Evolutionary conservation across 2,113 vertebrate species (phyloP).

Genomic region (Scalopus aquaticus): DNA sequence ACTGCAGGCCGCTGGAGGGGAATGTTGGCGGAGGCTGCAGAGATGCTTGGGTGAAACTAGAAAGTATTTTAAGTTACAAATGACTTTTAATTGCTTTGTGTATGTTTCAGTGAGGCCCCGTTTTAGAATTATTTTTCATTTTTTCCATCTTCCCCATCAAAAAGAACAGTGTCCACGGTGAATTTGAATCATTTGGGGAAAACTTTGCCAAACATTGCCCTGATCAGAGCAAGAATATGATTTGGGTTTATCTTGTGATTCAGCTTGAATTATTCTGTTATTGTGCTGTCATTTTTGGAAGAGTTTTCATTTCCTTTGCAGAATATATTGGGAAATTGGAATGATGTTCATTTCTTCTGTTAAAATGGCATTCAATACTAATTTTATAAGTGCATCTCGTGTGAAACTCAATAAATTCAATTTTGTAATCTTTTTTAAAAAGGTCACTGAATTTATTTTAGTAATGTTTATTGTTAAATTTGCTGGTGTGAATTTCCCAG

Average conservation of each 20-base stretch:
- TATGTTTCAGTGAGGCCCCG: not conserved
- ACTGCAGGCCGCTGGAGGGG: conserved; percentile 65
- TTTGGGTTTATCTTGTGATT: conserved; percentile 69
- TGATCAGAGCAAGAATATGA: conserved; percentile 55
- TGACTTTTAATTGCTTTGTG: conserved; percentile 27
- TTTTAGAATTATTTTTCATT: not conserved
- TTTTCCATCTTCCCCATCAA: conserved; percentile 11
- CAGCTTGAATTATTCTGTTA: conserved; percentile 76
- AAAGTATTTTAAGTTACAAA: conserved; percentile 55
- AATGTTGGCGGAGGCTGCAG: not conserved
- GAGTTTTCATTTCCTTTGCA: conserved; percentile 81
- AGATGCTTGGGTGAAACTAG: not conserved
- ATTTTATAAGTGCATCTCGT: conserved; percentile 92
- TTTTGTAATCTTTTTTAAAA: conserved; percentile 91
- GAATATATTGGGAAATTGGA: conserved; percentile 81
- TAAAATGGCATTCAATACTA: conserved; percentile 87
- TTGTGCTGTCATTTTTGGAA: conserved; percentile 73
- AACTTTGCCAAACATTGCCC: conserved; percentile 57
- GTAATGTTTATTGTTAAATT: not conserved
- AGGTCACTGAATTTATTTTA: conserved; percentile 78
- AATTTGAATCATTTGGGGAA: conserved; percentile 51
- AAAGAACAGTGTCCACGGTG: not conserved
- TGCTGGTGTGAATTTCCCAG: not conserved
- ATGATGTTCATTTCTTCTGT: conserved; percentile 82
- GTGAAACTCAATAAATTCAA: conserved; percentile 90